A percentile compares a stretch with the other conserved stretches of the same genome.
phyloP scores from a whole-genome alignment of 2,797 vertebrate genomes.

The Florisuga fusca region DNA sequence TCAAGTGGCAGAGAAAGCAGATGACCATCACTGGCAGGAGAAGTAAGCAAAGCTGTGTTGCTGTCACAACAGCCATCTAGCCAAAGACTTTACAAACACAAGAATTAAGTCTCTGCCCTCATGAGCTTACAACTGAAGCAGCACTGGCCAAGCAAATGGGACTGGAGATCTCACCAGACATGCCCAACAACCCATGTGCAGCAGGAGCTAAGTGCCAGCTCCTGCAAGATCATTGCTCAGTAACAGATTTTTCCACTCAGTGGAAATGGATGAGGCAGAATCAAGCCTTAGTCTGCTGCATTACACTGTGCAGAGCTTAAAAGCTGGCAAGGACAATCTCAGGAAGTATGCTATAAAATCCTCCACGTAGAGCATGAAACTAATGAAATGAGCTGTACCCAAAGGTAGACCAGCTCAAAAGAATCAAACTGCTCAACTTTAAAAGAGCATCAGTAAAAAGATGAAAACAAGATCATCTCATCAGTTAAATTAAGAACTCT shows the following conservation, averaged over 20 bases:
- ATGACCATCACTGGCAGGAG: background rate
- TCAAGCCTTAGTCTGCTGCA: background rate
- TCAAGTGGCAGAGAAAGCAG: background rate
- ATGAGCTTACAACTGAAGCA: background rate
- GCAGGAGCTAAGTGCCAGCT: background rate
- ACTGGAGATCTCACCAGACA: background rate
- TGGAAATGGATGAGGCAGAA: background rate
- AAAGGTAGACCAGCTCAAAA: background rate
- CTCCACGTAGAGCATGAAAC: background rate
- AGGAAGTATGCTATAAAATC: background rate
- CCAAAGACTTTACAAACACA: background rate
- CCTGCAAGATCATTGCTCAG: background rate
- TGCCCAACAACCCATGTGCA: background rate
- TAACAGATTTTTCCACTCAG: background rate
- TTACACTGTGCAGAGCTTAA: background rate
- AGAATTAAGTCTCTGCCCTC: background rate
- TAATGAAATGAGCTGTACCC: background rate
- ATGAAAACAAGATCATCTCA: conserved; percentile 1
- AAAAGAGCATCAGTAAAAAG: background rate
- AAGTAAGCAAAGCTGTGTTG: background rate
- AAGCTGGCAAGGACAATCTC: background rate
- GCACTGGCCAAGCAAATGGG: background rate
- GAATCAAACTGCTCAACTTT: conserved; percentile 6
- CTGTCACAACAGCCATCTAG: background rate
- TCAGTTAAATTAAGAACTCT: conserved; percentile 41